Evolutionary conservation across 1,140 invertebrate species (phyloP).

Genomic region (Drosophila truncata): DNA sequence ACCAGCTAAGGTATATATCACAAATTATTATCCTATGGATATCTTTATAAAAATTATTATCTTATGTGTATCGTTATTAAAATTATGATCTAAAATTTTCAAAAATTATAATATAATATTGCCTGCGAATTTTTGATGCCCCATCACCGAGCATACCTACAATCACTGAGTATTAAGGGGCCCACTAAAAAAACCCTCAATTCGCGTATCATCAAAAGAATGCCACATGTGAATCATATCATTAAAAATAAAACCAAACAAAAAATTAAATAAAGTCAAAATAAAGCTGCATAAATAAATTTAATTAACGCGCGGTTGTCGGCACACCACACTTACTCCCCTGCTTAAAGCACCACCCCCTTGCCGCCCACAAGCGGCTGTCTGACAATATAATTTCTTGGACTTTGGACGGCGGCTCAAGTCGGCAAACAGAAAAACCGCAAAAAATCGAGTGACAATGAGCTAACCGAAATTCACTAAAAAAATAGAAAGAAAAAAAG

Average conservation of each 20-base stretch:
- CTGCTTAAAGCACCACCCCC: slow-evolving; percentile 19
- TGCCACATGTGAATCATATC: slow-evolving; percentile 80
- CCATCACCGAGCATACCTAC: background rate
- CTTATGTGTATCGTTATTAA: too few relatives aligned
- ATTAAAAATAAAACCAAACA: slow-evolving; percentile 70
- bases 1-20: too few relatives aligned
- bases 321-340: background rate
- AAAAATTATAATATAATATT: too few relatives aligned
- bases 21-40: too few relatives aligned
- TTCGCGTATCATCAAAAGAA: slow-evolving; percentile 57
- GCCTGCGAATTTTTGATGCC: too few relatives aligned
- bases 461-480: slow-evolving; percentile 41
- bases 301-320: slow-evolving; percentile 76
- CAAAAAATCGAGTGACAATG: slow-evolving; percentile 61
- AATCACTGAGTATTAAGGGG: background rate
- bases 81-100: too few relatives aligned
- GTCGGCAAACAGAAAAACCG: slow-evolving; percentile 57
- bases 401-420: slow-evolving; percentile 81
- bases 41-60: too few relatives aligned
- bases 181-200: slow-evolving; percentile 15
- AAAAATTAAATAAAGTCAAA: slow-evolving; percentile 57
- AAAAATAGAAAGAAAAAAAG: slow-evolving; percentile 11
- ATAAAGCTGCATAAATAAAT: slow-evolving; percentile 78
- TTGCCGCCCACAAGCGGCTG: slow-evolving; percentile 22
- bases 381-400: slow-evolving; percentile 80